Percentiles rank a stretch among this genome's conserved stretches.
Evolutionary conservation across 2,113 vertebrate genomes (phyloP).

Genomic region (Siniperca knerii): DNA sequence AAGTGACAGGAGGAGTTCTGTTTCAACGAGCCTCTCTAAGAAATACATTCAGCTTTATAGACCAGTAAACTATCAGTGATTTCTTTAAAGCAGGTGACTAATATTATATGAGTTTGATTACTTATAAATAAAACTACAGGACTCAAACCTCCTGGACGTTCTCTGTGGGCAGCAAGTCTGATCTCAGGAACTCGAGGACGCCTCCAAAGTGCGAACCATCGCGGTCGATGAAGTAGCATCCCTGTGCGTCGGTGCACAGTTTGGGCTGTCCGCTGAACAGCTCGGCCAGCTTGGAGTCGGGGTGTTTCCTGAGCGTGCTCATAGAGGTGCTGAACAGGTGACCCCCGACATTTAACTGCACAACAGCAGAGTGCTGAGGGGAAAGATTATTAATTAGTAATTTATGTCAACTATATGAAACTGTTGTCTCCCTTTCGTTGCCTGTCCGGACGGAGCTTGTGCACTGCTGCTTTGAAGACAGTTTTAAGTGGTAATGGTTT

Average conservation of each 20-base stretch:
- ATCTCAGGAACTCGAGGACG: conserved; percentile 91
- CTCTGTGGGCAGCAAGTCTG: conserved; percentile 84
- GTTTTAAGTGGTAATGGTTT: background rate
- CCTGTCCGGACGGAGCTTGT: too few species aligned
- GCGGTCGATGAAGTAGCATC: conserved; percentile 91
- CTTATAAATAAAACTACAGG: too few species aligned
- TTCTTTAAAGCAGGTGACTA: background rate
- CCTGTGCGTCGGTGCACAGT: conserved; percentile 81
- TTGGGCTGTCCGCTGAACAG: conserved; percentile 83
- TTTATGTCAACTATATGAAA: background rate
- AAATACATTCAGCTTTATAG: too few species aligned
- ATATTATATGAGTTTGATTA: too few species aligned
- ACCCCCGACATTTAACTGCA: conserved; percentile 92
- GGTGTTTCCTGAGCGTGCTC: conserved; percentile 88
- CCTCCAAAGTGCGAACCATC: conserved; percentile 88
- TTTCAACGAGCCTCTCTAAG: too few species aligned
- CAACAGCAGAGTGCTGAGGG: conserved; percentile 80
- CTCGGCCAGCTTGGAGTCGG: conserved; percentile 88
- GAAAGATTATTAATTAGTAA: accelerated
- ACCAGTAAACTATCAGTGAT: too few species aligned
- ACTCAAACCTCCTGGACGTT: conserved; percentile 81
- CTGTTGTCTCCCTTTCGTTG: background rate
- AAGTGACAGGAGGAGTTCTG: too few species aligned
- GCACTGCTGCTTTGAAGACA: background rate
- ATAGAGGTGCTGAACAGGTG: conserved; percentile 87